Conservation (phyloP, 2,113 vertebrate genomes). For the Anolis sagrei region DNA sequence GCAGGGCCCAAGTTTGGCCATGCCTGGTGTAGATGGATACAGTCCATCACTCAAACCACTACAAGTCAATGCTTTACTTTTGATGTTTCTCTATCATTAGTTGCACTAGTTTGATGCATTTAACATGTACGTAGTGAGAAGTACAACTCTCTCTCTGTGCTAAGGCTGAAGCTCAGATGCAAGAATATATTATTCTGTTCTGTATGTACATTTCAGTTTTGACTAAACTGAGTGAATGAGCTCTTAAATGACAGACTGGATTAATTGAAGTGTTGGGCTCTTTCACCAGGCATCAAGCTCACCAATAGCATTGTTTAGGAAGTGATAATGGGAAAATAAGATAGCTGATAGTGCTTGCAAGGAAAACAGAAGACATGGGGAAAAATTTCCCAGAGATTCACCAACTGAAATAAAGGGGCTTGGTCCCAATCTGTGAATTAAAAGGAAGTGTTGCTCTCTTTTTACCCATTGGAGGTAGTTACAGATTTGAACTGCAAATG, state of each 20-base stretch:
- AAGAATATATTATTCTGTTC: not conserved
- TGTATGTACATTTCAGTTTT: not conserved
- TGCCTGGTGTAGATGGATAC: too few relatives aligned
- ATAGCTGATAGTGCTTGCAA: not conserved
- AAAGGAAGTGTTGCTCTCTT: not conserved
- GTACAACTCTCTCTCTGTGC: not conserved
- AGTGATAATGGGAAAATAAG: not conserved
- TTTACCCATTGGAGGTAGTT: not conserved
- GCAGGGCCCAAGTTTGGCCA: too few relatives aligned
- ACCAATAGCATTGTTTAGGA: not conserved
- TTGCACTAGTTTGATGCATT: not conserved
- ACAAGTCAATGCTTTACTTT: too few relatives aligned
- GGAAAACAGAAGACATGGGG: not conserved
- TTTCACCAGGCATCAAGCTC: not conserved
- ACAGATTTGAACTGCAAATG: not conserved
- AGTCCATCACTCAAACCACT: too few relatives aligned
- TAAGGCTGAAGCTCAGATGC: not conserved
- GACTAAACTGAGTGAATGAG: not conserved
- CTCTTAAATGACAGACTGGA: not conserved
- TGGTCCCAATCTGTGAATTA: not conserved
- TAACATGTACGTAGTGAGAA: too few relatives aligned
- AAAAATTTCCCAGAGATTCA: not conserved
- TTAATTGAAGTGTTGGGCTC: not conserved
- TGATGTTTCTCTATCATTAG: too few relatives aligned
- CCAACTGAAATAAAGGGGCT: not conserved